Evolutionary conservation across 2,113 vertebrate genomes (phyloP).

Genomic region (Climacteris rufus): DNA sequence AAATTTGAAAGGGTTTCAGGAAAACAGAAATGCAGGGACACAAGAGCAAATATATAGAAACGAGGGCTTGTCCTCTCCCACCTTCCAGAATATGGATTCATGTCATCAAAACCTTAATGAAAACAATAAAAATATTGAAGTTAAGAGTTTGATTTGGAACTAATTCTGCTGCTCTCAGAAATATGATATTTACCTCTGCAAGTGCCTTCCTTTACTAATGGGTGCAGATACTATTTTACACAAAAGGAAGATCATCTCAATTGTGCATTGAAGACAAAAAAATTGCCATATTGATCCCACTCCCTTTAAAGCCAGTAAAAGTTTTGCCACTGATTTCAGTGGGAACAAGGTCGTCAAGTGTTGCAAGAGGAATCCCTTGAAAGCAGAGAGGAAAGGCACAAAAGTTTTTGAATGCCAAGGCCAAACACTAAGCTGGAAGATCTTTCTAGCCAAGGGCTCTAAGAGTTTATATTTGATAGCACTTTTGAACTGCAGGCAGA

Average conservation of each 20-base stretch:
- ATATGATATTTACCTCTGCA: not conserved
- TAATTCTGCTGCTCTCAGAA: not conserved
- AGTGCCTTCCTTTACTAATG: not conserved
- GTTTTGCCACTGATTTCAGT: not conserved
- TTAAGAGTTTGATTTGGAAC: not conserved
- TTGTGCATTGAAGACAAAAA: not conserved
- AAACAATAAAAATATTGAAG: not conserved
- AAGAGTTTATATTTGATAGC: not conserved
- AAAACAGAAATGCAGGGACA: not conserved
- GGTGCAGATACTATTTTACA: not conserved
- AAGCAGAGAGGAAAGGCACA: not conserved
- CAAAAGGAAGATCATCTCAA: not conserved
- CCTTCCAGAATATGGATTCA: not conserved
- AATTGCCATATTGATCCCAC: not conserved
- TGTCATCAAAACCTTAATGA: not conserved
- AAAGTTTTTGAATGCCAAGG: not conserved
- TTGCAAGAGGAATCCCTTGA: not conserved
- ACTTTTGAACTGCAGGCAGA: not conserved
- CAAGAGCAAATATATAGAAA: not conserved
- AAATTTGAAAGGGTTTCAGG: not conserved
- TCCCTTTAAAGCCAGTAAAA: not conserved
- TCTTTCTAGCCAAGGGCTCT: not conserved
- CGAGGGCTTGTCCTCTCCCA: not conserved
- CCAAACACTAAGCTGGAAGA: not conserved
- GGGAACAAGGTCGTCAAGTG: not conserved